Base-by-base conservation (phyloP, 2,888 invertebrate genomes). In the Furcula furcula region DNA sequence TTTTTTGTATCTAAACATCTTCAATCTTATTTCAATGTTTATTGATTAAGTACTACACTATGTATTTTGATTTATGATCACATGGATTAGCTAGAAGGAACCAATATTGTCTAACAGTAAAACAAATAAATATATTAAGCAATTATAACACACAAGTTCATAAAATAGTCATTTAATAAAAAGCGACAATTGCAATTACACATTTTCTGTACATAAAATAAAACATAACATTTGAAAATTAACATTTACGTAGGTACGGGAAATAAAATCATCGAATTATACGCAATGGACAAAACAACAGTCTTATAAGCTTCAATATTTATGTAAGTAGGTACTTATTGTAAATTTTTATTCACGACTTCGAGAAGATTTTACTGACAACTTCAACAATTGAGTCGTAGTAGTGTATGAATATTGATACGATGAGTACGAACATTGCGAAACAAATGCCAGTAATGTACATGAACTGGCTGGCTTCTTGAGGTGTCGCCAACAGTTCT, bases 371-470 rank as follows among this genome's bases (percentile, higher is more conserved):
- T 64, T 76, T 81, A 26, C 67, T 51, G 14, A 83, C 36, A 13
- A 81, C 55, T 16, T 65, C 55, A 1, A 65, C 57, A 27, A 87
- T 82, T 1, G 64, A 56, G 34, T 87, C 80, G 40, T 86, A 88
- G 40, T 89, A 92, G 58, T 93, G 91, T 40, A 93, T 69, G 21
- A 93, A 61, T 40, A 94, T 85, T 13, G 94, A 93, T 19, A 92
- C 66, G 12, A 93, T 47, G 0, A 93, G 70, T 18, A 94, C 91
- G 3, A 94, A 55, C 65, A 94, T 75, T 7, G 94, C 92, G 51
- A 92, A 87, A 26, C 89, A 85, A 34, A 93, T 86, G 26, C 93
- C 93, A 1, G 89, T 79, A 15, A 90, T 78, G 55, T 92, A 92
- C 75, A 91, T 88, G 23, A 91, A 87, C 61, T 91, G 92, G 46